Base-by-base conservation (phyloP, 2,888 invertebrate species). In the Stictocephala bisonia region DNA sequence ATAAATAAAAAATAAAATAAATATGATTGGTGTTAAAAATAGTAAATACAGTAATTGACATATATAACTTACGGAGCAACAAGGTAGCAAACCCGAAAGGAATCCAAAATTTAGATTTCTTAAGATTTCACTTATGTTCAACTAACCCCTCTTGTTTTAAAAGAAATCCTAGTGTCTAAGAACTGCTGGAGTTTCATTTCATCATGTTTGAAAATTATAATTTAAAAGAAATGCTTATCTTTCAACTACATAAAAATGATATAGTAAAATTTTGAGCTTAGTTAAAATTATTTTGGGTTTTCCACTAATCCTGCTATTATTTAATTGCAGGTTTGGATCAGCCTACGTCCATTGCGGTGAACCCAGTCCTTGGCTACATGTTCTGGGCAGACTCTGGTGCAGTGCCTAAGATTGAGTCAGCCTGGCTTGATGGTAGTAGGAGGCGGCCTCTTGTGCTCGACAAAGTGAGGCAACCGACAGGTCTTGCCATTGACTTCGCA, bases 391-490 rank as follows among this genome's bases (percentile, higher is more conserved):
- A 99, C 83, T 92, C 94, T 0, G 96, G 97, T 3, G 90, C 91
- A 0, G 90, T 91, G 2, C 95, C 96, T 0, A 98, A 97, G 84
- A 96, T 99, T 75, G 98, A 98, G 83, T 90, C 92, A 2, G 90
- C 96, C 1, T 98, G 97, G 96, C 95, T 99, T 96, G 98, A 97
- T 82, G 99, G 99, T 0, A 93, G 92, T 0, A 93, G 95, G 82
- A 88, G 97, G 1, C 87, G 91, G 69, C 90, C 93, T 0, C 83
- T 99, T 1, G 91, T 97, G 6, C 90, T 91, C 0, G 94, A 94
- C 74, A 89, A 89, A 74, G 89, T 99, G 26, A 88, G 94, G 24
- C 93, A 93, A 81, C 99, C 99, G 0, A 90, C 95, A 0, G 96
- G 97, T 2, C 83, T 99, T 9, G 89, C 96, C 0, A 91, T 99